Conservation (phyloP, 2,888 invertebrate genomes). For the Drosophila crucigera region DNA sequence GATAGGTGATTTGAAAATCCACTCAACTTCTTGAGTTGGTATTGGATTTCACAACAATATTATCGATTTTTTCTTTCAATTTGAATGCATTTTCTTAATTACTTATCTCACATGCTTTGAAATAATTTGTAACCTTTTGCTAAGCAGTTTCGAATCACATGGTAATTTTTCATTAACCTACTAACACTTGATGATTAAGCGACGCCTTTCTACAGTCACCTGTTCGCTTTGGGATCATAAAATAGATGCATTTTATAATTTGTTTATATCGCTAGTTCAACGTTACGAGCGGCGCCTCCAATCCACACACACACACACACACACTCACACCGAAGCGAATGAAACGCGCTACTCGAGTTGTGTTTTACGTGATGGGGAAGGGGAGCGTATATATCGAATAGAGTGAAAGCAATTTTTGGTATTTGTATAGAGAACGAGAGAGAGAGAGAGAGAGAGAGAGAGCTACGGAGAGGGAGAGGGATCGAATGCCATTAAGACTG, state of each 20-base stretch:
- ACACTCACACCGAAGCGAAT: constrained; percentile 17
- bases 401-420: constrained; percentile 76
- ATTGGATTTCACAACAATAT: neutral
- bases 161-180: constrained; percentile 23
- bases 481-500: constrained; percentile 60
- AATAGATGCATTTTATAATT: constrained; percentile 70
- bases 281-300: constrained; percentile 50
- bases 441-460: neutral
- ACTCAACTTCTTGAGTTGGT: neutral
- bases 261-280: constrained; percentile 63
- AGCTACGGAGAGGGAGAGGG: neutral
- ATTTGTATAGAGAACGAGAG: constrained; percentile 49
- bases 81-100: constrained; percentile 29
- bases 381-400: constrained; percentile 22
- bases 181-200: constrained; percentile 51
- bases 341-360: constrained; percentile 60
- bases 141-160: constrained; percentile 34
- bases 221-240: constrained; percentile 38
- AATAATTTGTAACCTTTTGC: constrained; percentile 25
- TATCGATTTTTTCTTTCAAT: neutral
- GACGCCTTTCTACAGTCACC: constrained; percentile 51
- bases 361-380: constrained; percentile 17
- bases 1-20: neutral
- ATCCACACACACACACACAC: neutral
- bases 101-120: constrained; percentile 17